Percentiles rank a stretch among this genome's conserved stretches.
Conservation (phyloP, 2,888 invertebrate genomes). For the Brachyopa scutellaris region DNA sequence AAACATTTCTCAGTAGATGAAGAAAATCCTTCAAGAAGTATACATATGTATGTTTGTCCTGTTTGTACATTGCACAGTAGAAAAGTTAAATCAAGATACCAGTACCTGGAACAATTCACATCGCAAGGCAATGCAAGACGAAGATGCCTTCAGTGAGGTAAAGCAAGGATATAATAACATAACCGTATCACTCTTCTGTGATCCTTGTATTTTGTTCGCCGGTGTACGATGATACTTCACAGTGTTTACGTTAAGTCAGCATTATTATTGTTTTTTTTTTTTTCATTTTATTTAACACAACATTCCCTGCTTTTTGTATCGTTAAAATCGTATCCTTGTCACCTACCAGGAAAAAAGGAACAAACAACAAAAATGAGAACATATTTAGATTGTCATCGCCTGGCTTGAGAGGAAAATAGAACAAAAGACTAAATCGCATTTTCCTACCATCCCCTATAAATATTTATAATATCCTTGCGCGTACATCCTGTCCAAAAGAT, state of each 20-base stretch:
- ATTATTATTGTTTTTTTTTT: conserved; percentile 13
- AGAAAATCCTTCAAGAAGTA: conserved; percentile 37
- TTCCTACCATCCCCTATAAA: conserved; percentile 7
- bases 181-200: conserved; percentile 37
- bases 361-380: not conserved
- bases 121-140: not conserved
- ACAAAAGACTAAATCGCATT: conserved; percentile 12
- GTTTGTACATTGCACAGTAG: conserved; percentile 22
- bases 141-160: conserved; percentile 36
- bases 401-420: not conserved
- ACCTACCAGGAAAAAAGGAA: not conserved
- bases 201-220: conserved; percentile 28
- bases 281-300: conserved; percentile 24
- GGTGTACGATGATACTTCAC: conserved; percentile 5
- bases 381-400: conserved; percentile 43
- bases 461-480: conserved; percentile 18
- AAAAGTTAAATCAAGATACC: conserved; percentile 15
- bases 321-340: conserved; percentile 34
- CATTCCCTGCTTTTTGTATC: too few relatives aligned
- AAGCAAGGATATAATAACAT: conserved; percentile 50
- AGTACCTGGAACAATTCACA: not conserved
- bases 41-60: conserved; percentile 8
- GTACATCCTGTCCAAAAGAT: conserved; percentile 1
- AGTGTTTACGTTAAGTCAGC: conserved; percentile 43
- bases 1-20: conserved; percentile 4